Base-by-base conservation (phyloP, 2,888 invertebrate genomes). In the Agonum fuliginosum region DNA sequence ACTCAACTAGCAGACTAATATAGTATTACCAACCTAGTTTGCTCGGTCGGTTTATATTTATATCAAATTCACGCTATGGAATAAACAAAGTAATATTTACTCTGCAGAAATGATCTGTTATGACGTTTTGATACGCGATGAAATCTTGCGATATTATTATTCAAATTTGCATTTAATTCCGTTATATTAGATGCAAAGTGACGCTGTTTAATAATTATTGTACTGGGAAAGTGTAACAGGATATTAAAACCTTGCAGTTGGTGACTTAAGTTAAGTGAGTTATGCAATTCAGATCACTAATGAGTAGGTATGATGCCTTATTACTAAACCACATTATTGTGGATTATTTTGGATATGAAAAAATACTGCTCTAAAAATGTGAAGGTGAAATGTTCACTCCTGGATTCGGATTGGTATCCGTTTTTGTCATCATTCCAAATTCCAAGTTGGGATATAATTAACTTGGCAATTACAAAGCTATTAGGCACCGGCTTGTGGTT, bases 141-240 rank as follows among this genome's bases (percentile, higher is more conserved):
- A 46, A 20, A 46, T 46, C 6, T 3, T 8, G 3, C 4, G 58
- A 62, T 22, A 54, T 54, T 17, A 30, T 62, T 62, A 30, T 62
- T 58, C 19, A 17, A 14, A 62, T 62, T 62, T 62, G n/a, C 54
- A 54, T 54, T 24, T 54, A 54, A 54, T 54, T 54, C 54, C 24
- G 54, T 54, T 54, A 62, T 17, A 62, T 17, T 46, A 2, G 46
- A 37, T 37, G 37, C 24, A 54, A 30, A 8, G 30, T 27, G 58
- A 62, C 58, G 58, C 27, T 2, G 30, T 62, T 62, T 62, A 62
- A 30, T 30, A 62, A 62, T 62, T 17, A 62, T 62, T 62, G 17
- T 62, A 62, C 27, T 62, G 30, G 17, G 14, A 30, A 62, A 62
- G 27, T 62, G 30, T 62, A 62, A 62, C 58, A 62, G 58, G 58